These are phyloP conservation scores for Saccostrea echinata DNA, from an alignment of 1,140 invertebrate genomes.

Conservation along the genomic window DNA sequence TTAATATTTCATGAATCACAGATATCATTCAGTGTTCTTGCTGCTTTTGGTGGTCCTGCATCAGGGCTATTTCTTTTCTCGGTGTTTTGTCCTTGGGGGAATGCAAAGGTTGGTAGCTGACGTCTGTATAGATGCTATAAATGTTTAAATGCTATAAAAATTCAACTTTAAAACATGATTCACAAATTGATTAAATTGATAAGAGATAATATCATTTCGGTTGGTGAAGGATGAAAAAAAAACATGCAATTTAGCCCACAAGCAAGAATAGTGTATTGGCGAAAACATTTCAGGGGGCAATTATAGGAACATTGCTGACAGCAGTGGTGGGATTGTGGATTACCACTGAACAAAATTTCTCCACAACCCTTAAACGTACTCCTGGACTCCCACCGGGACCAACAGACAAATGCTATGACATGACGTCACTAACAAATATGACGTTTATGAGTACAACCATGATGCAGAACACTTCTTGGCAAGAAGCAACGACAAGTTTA, in stretches of 20 bases:
- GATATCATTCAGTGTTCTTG: slow-evolving; percentile 62
- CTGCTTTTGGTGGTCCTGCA: slow-evolving; percentile 71
- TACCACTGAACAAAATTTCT: slow-evolving; percentile 58
- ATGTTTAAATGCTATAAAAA: neutral
- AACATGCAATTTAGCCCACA: too few species aligned
- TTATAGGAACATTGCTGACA: slow-evolving; percentile 49
- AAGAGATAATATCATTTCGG: neutral
- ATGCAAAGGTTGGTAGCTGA: slow-evolving; percentile 64
- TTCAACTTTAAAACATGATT: neutral
- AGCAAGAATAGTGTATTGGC: neutral
- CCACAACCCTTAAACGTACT: slow-evolving; percentile 48
- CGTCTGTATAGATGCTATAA: neutral
- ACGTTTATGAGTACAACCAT: neutral
- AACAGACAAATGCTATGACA: slow-evolving; percentile 46
- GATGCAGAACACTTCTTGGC: neutral
- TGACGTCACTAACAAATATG: neutral
- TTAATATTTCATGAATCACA: slow-evolving; percentile 36
- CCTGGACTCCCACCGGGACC: slow-evolving; percentile 56
- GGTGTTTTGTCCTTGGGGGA: slow-evolving; percentile 71
- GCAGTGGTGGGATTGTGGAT: slow-evolving; percentile 60
- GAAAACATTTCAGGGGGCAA: slow-evolving; percentile 52
- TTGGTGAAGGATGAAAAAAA: too few species aligned
- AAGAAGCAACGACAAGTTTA: neutral
- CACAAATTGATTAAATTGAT: neutral
- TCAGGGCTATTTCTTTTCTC: slow-evolving; percentile 75